phyloP scores from a whole-genome alignment of 2,888 invertebrate species.

The Acleris emargana region DNA sequence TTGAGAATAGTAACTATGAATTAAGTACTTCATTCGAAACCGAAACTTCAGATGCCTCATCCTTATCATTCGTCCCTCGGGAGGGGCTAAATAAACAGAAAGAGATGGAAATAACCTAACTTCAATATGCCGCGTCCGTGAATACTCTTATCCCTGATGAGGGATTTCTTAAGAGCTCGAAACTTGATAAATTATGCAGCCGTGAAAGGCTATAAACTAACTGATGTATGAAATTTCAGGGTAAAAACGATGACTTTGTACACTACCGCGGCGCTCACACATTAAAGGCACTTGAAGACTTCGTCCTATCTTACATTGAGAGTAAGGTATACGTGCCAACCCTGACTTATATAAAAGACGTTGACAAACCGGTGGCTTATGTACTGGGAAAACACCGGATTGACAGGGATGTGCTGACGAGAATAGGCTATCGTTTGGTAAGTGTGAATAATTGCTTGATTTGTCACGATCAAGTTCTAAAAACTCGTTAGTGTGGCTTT shows the following conservation, averaged over 20 bases:
- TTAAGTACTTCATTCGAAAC: no score
- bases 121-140: no score
- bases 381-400: slow-evolving; percentile 81
- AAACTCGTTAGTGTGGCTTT: no score
- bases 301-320: slow-evolving; percentile 84
- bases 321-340: slow-evolving; percentile 57
- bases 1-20: no score
- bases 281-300: slow-evolving; percentile 84
- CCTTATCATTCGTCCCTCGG: no score
- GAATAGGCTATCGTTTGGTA: slow-evolving; percentile 90
- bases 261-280: slow-evolving; percentile 85
- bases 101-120: no score
- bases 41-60: no score
- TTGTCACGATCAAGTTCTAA: not conserved
- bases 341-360: slow-evolving; percentile 51
- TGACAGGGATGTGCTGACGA: slow-evolving; percentile 81
- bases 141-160: no score
- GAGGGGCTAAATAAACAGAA: no score
- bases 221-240: slow-evolving; percentile 57
- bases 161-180: not conserved
- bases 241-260: slow-evolving; percentile 79
- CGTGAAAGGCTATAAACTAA: not conserved
- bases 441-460: slow-evolving; percentile 49
- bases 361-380: slow-evolving; percentile 74
- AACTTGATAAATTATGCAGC: not conserved